These are phyloP conservation scores for Achroia grisella DNA, from an alignment of 1,140 invertebrate species.

Conservation along the genomic window DNA sequence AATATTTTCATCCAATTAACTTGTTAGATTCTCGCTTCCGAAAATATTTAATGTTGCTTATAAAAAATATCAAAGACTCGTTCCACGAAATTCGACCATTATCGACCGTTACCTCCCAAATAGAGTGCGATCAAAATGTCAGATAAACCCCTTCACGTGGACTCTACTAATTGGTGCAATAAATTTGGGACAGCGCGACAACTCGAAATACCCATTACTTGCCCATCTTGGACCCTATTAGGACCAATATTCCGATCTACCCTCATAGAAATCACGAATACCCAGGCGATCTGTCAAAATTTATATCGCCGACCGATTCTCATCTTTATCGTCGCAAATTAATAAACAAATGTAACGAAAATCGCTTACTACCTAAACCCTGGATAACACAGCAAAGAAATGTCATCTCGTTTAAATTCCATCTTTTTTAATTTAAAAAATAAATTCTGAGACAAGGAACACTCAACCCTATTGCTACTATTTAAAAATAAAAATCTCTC, in stretches of 20 bases:
- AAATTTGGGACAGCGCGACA: conserved; percentile 58
- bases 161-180: conserved; percentile 69
- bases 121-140: conserved; percentile 49
- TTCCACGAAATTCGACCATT: conserved; percentile 65
- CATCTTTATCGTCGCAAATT: conserved; percentile 43
- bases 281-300: conserved; percentile 36
- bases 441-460: conserved; percentile 15
- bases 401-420: conserved; percentile 65
- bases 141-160: conserved; percentile 62
- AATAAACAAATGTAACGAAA: conserved; percentile 33
- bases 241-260: conserved; percentile 19
- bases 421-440: conserved; percentile 50
- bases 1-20: conserved; percentile 67
- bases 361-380: conserved; percentile 22
- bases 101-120: conserved; percentile 67
- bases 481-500: conserved; percentile 49
- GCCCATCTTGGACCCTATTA: conserved; percentile 38
- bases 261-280: conserved; percentile 26
- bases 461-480: conserved; percentile 28
- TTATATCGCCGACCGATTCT: conserved; percentile 33
- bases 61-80: conserved; percentile 36
- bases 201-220: conserved; percentile 26
- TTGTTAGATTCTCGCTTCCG: conserved; percentile 69
- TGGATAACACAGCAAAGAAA: conserved; percentile 45
- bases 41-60: conserved; percentile 49